Evolutionary conservation across 2,888 invertebrate genomes (phyloP).

Genomic region (Oscheius sp.): DNA sequence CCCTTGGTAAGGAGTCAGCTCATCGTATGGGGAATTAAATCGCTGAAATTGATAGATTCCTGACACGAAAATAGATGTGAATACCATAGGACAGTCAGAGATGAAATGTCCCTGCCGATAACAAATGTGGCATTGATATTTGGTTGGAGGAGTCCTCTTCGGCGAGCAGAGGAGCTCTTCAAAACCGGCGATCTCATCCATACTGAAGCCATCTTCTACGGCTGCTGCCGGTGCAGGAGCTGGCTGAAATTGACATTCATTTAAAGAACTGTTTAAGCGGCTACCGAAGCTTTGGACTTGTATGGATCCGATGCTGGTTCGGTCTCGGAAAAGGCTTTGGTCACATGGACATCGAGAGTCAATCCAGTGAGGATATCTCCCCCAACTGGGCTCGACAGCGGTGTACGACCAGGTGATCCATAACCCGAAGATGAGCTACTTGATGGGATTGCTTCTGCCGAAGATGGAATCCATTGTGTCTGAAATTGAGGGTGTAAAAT

Average conservation of each 20-base stretch:
- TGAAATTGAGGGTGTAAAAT: conserved; percentile 15
- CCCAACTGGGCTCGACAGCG: conserved; percentile 60
- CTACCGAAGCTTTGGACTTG: conserved; percentile 5
- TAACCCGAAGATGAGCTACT: conserved; percentile 68
- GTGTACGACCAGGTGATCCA: conserved; percentile 71
- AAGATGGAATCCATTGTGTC: conserved; percentile 30
- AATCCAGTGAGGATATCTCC: conserved; percentile 52
- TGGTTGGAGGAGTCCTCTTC: conserved; percentile 70
- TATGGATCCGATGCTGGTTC: conserved; percentile 28
- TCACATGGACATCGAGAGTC: conserved; percentile 48
- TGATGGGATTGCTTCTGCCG: conserved; percentile 37
- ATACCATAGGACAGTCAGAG: conserved; percentile 69
- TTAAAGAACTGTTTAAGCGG: not conserved
- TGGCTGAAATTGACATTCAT: not conserved
- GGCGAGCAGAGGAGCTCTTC: conserved; percentile 71
- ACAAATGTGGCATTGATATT: conserved; percentile 72
- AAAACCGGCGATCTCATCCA: conserved; percentile 69
- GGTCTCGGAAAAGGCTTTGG: conserved; percentile 49
- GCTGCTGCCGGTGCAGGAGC: conserved; percentile 38
- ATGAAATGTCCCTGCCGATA: conserved; percentile 71
- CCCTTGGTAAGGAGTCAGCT: conserved; percentile 73
- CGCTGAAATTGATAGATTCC: conserved; percentile 54
- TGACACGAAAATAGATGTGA: no score
- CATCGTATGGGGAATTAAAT: conserved; percentile 71
- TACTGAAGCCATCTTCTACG: conserved; percentile 68